Percentiles rank a stretch among this genome's conserved stretches.
phyloP scores from a whole-genome alignment of 2,797 vertebrate species.

The Netta rufina region DNA sequence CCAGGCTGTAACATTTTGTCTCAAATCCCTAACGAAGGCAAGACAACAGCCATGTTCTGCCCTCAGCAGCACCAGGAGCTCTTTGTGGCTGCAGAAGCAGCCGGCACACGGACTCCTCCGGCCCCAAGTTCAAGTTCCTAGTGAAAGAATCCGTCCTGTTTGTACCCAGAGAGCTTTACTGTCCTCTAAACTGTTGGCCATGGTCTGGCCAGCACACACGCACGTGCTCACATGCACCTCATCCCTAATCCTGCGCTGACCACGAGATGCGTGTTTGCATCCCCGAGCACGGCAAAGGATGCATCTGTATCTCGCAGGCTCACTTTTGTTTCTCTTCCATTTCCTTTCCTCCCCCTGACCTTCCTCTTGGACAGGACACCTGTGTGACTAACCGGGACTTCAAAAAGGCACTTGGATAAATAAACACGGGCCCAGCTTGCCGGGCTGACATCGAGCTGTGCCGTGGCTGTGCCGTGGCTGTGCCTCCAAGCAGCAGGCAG shows the following conservation, averaged over 20 bases:
- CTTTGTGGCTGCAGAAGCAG: not conserved
- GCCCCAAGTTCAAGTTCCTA: not conserved
- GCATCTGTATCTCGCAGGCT: not conserved
- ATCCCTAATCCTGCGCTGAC: not conserved
- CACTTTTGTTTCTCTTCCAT: not conserved
- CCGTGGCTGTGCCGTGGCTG: accelerated
- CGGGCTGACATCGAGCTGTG: not conserved
- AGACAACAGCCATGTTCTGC: not conserved
- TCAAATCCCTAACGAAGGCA: not conserved
- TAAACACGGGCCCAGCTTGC: not conserved
- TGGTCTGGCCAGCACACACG: not conserved
- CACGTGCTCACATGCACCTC: not conserved
- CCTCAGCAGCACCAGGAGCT: not conserved
- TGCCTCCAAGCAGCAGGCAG: not conserved
- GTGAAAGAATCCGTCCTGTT: not conserved
- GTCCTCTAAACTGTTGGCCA: not conserved
- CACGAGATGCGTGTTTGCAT: not conserved
- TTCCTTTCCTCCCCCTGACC: conserved; percentile 40
- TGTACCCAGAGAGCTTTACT: not conserved
- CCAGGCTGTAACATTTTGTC: not conserved
- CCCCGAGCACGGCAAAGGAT: not conserved
- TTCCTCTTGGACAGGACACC: conserved; percentile 41
- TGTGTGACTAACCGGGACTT: conserved; percentile 24
- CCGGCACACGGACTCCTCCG: not conserved
- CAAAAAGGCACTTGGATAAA: not conserved